A percentile compares a stretch with the other conserved stretches of the same genome.
These are phyloP conservation scores for Hestina assimilis DNA, from an alignment of 1,140 invertebrate genomes.

Conservation along the genomic window DNA sequence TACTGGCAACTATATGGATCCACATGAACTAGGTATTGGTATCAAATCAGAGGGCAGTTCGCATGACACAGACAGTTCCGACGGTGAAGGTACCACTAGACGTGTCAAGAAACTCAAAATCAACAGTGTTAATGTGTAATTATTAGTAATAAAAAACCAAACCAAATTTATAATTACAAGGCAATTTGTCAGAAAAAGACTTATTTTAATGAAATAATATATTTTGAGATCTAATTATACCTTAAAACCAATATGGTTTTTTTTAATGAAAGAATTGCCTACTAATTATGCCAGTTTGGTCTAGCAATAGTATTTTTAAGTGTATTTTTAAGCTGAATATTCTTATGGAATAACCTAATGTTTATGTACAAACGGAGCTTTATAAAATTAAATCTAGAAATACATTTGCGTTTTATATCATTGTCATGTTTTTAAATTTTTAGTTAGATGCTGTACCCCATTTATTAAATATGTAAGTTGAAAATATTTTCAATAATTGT, in stretches of 20 bases:
- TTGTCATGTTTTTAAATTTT: no score
- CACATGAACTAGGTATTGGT: constrained; percentile 65
- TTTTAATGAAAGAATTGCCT: constrained; percentile 12
- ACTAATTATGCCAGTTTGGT: constrained; percentile 11
- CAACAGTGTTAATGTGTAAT: constrained; percentile 65
- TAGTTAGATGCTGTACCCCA: no score
- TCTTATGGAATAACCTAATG: constrained; percentile 15
- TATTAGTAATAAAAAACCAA: constrained; percentile 8
- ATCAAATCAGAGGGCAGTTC: constrained; percentile 75
- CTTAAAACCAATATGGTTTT: constrained; percentile 13
- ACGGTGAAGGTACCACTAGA: constrained; percentile 73
- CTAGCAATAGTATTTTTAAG: constrained; percentile 20
- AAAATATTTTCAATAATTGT: no score
- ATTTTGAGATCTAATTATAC: constrained; percentile 22
- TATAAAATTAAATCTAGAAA: neutral
- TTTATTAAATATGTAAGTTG: no score
- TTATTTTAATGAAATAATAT: constrained; percentile 19
- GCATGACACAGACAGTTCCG: constrained; percentile 75
- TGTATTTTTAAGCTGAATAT: constrained; percentile 22
- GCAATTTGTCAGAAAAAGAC: constrained; percentile 12
- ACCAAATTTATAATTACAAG: constrained; percentile 6
- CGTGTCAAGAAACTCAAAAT: constrained; percentile 76
- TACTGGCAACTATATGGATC: constrained; percentile 81
- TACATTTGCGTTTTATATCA: neutral
- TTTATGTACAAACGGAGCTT: neutral